These are phyloP conservation scores for Ruditapes philippinarum DNA, from an alignment of 1,140 invertebrate species.

Conservation along the genomic window DNA sequence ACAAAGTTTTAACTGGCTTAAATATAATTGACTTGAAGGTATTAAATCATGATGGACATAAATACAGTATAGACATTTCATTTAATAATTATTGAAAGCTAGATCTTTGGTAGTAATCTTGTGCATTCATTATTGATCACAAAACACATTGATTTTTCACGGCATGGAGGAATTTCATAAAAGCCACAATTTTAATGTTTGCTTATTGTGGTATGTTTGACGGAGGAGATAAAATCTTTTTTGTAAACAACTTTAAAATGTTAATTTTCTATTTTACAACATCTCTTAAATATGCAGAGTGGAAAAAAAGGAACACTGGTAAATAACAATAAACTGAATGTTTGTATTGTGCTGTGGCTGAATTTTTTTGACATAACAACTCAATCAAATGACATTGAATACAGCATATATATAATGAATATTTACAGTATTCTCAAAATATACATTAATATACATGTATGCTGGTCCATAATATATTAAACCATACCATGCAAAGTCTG, in stretches of 20 bases:
- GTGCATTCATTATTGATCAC: slow-evolving; percentile 17
- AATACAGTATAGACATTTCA: not conserved
- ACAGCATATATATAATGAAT: too few relatives aligned
- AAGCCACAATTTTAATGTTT: slow-evolving; percentile 11
- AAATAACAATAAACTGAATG: not conserved
- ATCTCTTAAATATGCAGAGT: not conserved
- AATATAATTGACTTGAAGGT: not conserved
- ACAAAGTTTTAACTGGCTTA: not conserved
- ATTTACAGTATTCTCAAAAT: too few relatives aligned
- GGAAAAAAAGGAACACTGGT: not conserved
- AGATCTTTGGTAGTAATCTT: not conserved
- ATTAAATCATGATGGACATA: not conserved
- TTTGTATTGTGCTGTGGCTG: not conserved
- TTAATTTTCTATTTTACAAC: not conserved
- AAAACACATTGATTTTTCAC: slow-evolving; percentile 16
- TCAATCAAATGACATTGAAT: not conserved
- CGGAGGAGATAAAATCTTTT: slow-evolving; percentile 10
- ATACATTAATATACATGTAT: too few relatives aligned
- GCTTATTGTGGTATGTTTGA: slow-evolving; percentile 36
- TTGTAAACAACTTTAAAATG: slow-evolving; percentile 17
- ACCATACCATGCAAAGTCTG: too few relatives aligned
- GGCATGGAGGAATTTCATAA: not conserved
- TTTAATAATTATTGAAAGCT: slow-evolving; percentile 1
- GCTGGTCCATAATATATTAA: too few relatives aligned
- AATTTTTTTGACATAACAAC: not conserved